phyloP scores from a whole-genome alignment of 1,140 invertebrate genomes.

The Rhopalosiphum padi region DNA sequence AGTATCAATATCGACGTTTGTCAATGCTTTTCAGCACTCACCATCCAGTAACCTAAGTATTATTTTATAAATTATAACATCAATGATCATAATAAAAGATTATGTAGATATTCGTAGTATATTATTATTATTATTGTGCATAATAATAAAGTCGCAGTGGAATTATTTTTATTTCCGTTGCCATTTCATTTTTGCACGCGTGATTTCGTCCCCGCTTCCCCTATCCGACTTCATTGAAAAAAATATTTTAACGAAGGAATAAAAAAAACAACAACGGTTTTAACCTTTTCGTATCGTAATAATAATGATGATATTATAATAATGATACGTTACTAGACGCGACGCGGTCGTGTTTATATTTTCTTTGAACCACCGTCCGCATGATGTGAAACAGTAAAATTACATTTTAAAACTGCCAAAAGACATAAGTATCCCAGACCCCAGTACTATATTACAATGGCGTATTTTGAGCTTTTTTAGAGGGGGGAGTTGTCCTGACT shows the following conservation, averaged over 20 bases:
- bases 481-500: no score
- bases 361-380: background rate
- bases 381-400: background rate
- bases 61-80: background rate
- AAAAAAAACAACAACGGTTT: background rate
- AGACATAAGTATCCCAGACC: background rate
- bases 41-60: background rate
- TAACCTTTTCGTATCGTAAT: slow-evolving; percentile 1
- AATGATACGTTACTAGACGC: background rate
- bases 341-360: background rate
- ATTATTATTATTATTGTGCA: background rate
- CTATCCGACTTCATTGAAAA: background rate
- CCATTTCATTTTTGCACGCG: background rate
- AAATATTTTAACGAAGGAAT: slow-evolving; percentile 2
- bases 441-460: background rate
- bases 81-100: background rate
- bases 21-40: background rate
- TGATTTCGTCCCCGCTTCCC: background rate
- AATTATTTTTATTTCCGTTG: background rate
- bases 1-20: background rate
- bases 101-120: no score
- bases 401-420: background rate
- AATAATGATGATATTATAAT: background rate
- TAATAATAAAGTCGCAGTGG: background rate
- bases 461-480: no score